A percentile compares a stretch with the other conserved stretches of the same genome.
Evolutionary conservation across 1,140 invertebrate species (phyloP).

Genomic region (Cydia splendana): DNA sequence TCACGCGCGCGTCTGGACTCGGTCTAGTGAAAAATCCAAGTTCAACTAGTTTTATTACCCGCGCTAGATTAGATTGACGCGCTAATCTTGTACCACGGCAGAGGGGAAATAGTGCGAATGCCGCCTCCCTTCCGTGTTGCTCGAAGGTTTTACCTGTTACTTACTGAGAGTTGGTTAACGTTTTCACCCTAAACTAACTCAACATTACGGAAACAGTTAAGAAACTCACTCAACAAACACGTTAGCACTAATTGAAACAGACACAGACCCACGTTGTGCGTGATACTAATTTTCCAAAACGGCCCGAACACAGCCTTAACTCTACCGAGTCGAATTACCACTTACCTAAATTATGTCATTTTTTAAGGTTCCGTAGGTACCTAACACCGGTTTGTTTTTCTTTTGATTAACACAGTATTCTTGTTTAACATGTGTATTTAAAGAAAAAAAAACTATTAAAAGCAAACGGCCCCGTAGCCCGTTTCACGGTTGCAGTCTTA

Average conservation of each 20-base stretch:
- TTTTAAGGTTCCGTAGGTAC: too few relatives aligned
- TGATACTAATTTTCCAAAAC: slow-evolving; percentile 22
- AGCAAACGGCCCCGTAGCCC: neutral
- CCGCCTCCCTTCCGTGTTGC: too few relatives aligned
- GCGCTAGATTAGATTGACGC: too few relatives aligned
- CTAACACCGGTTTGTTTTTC: too few relatives aligned
- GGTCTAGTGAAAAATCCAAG: too few relatives aligned
- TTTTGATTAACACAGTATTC: neutral
- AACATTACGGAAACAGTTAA: neutral
- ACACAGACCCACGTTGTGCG: neutral
- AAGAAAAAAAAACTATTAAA: slow-evolving; percentile 1
- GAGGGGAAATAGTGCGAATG: too few relatives aligned
- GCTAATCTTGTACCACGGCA: too few relatives aligned
- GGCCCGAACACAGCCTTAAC: neutral
- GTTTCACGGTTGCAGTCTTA: slow-evolving; percentile 22
- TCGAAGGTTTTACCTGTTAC: neutral
- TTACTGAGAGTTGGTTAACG: neutral
- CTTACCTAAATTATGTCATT: too few relatives aligned
- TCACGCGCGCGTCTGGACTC: too few relatives aligned
- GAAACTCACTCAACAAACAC: neutral
- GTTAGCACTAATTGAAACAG: neutral
- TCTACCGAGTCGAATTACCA: too few relatives aligned
- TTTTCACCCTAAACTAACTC: neutral
- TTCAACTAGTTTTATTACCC: too few relatives aligned
- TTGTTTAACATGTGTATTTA: neutral